These are phyloP conservation scores for Micrastur ruficollis DNA, from an alignment of 2,797 vertebrate genomes.

Conservation along the genomic window DNA sequence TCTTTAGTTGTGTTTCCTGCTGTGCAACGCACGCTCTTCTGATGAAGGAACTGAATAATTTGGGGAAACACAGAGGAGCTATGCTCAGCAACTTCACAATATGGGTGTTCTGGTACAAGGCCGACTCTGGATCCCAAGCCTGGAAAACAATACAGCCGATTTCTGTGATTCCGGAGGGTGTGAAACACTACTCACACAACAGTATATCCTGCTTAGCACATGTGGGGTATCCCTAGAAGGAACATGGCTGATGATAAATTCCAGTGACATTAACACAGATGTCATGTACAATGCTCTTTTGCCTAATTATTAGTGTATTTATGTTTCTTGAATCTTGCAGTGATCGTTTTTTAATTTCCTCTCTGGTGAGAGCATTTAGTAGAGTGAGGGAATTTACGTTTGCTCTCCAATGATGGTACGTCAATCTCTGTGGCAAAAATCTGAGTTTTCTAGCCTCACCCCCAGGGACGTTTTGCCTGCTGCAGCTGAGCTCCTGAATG, in stretches of 20 bases:
- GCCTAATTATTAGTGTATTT: constrained; percentile 46
- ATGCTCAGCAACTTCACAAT: neutral
- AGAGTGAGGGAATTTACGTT: neutral
- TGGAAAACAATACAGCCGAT: neutral
- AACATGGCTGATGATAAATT: constrained; percentile 8
- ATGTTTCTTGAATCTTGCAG: constrained; percentile 30
- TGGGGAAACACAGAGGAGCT: neutral
- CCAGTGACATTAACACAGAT: constrained; percentile 22
- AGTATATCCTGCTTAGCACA: neutral
- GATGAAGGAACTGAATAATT: neutral
- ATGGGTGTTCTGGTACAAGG: neutral
- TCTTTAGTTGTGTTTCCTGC: neutral
- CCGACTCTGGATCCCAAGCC: neutral
- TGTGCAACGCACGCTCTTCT: neutral
- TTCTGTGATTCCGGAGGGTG: neutral
- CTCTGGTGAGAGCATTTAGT: constrained; percentile 27
- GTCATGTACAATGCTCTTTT: constrained; percentile 15
- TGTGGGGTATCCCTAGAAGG: constrained; percentile 13
- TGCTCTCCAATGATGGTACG: neutral
- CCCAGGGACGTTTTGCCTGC: neutral
- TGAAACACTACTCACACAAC: constrained; percentile 15
- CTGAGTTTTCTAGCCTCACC: neutral
- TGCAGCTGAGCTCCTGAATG: neutral
- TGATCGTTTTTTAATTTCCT: constrained; percentile 19
- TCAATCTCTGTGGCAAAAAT: neutral